phyloP scores from a whole-genome alignment of 2,797 vertebrate species.

The Labeo calbasu region DNA sequence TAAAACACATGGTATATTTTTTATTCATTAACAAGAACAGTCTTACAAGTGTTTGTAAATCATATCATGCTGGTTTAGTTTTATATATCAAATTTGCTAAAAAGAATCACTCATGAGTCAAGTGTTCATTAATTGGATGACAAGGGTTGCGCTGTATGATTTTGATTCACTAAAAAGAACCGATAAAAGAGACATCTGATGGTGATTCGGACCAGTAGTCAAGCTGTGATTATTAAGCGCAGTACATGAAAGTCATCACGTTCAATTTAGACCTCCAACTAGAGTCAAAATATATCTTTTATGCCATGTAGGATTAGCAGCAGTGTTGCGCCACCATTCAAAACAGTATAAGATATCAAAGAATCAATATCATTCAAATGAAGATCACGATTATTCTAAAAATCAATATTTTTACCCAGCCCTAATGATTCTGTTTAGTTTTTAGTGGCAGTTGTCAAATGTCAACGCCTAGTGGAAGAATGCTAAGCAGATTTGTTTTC shows the following conservation, averaged over 20 bases:
- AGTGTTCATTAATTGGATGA: background rate
- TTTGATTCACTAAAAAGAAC: background rate
- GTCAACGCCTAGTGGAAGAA: background rate
- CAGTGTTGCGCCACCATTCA: background rate
- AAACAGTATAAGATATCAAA: background rate
- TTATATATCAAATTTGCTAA: background rate
- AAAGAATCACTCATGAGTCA: background rate
- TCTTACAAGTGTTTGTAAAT: background rate
- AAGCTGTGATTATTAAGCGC: no score
- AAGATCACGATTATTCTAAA: background rate
- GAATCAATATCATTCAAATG: background rate
- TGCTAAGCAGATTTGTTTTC: background rate
- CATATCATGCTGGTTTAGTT: background rate
- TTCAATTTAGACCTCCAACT: background rate
- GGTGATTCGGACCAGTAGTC: background rate
- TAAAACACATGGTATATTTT: background rate
- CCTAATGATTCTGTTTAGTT: background rate
- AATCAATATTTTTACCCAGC: background rate
- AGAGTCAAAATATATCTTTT: background rate
- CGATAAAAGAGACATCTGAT: background rate
- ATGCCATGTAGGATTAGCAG: background rate
- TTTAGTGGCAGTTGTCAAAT: conserved; percentile 21
- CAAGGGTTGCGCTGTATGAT: background rate
- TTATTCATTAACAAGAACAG: no score
- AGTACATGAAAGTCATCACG: background rate